Base-by-base conservation (phyloP, 2,113 vertebrate species). In the Mionectes macconnelli region DNA sequence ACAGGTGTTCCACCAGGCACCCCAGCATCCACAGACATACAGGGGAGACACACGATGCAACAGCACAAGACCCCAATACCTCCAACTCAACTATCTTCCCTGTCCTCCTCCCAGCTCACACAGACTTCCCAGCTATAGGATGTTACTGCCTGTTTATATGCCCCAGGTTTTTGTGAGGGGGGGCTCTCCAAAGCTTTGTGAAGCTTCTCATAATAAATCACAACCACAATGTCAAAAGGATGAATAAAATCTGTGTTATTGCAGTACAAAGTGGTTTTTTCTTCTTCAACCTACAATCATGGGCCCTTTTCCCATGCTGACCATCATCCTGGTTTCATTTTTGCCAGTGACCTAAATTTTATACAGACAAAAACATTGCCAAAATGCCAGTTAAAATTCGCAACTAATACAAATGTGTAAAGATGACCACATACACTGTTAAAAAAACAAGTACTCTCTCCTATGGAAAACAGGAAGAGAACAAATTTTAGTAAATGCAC, bases 1-100 rank as follows among this genome's bases (percentile, higher is more conserved):
- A 21, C 0, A 0, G 19, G 18, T 19, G 8, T 42, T 62, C 39
- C 1, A 1, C 13, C 27, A 67, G 62, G 44, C 15, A 27, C 42
- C 23, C 17, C 4, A 2, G 7, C 30, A 91, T 5, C 12, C 56
- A 77, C 33, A 80, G 31, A 20, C 10, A 35, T 0, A 31, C 8
- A 68, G 21, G 12, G 3, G 42, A 52, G 39, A 52, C 13, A 31
- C 40, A 64, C 33, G 50, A 44, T 0, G 0, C 1, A 73, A 55
- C 21, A 78, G 39, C 40, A 27, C n/a, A 33, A 44, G 12, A 44
- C 33, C 21, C 40, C 2, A 9, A 33, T 5, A 50, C 14, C 66
- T 47, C 37, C 33, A 39, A 39, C 35, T 35, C 16, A 30, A 55
- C 24, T 4, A 0, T 20, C 42, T 23, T 76, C 45, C 45, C 14